These are phyloP conservation scores for Subacronicta megacephala DNA, from an alignment of 2,888 invertebrate genomes.

Conservation along the genomic window DNA sequence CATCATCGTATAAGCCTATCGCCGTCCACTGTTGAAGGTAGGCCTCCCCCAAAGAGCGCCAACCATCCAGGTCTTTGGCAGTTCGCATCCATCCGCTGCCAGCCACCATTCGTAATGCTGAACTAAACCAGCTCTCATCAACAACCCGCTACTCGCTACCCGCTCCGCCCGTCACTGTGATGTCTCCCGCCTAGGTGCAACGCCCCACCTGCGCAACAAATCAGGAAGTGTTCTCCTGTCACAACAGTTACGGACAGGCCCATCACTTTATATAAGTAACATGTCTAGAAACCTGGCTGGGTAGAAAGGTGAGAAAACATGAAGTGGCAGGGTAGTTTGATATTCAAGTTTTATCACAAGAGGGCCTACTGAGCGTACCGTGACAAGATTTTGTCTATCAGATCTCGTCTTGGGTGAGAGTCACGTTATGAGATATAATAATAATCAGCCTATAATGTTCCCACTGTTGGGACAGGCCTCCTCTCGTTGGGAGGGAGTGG, in stretches of 20 bases:
- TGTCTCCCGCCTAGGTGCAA: conserved; percentile 57
- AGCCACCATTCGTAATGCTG: too few species aligned
- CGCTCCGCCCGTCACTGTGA: conserved; percentile 58
- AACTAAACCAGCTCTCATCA: background rate
- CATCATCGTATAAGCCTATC: too few species aligned
- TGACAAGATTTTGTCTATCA: too few species aligned
- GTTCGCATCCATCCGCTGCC: too few species aligned
- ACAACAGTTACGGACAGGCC: conserved; percentile 72
- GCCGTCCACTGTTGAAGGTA: too few species aligned
- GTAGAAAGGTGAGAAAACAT: conserved; percentile 20
- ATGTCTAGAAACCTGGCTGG: conserved; percentile 34
- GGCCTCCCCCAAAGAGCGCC: too few species aligned
- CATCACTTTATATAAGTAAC: conserved; percentile 54
- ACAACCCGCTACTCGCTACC: conserved; percentile 31
- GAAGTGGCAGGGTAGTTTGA: conserved; percentile 14
- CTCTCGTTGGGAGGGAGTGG: too few species aligned
- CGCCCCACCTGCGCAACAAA: conserved; percentile 78
- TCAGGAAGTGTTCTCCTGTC: conserved; percentile 81
- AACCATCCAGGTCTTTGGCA: too few species aligned
- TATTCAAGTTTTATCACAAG: background rate
- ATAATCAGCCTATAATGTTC: too few species aligned
- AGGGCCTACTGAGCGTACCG: too few species aligned
- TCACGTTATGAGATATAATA: too few species aligned
- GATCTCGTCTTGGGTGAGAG: background rate
- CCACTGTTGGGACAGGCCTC: too few species aligned